phyloP scores from a whole-genome alignment of 1,140 invertebrate genomes.

The Papilio polytes region DNA sequence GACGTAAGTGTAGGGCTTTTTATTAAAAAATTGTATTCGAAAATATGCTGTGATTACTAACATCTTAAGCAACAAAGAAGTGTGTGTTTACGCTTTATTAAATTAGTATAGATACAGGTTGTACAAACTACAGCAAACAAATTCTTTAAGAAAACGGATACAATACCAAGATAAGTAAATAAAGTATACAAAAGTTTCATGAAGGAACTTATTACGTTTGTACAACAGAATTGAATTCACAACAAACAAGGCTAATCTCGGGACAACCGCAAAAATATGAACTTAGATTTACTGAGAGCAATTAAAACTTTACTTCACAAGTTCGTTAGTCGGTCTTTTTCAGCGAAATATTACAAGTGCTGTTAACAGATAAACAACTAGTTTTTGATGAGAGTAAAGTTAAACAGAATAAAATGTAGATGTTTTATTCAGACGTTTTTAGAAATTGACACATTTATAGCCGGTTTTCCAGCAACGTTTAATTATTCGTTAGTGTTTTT shows the following conservation, averaged over 20 bases:
- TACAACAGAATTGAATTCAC: slow-evolving; percentile 30
- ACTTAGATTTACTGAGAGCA: slow-evolving; percentile 36
- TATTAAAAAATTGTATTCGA: no score
- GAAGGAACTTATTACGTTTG: slow-evolving; percentile 22
- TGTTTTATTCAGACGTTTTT: not conserved
- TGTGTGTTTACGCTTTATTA: no score
- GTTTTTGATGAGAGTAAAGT: slow-evolving; percentile 2
- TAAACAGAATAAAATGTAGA: not conserved
- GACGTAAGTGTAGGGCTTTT: no score
- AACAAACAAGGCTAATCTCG: slow-evolving; percentile 33
- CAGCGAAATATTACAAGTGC: slow-evolving; percentile 33
- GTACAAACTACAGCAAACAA: not conserved
- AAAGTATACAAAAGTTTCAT: not conserved
- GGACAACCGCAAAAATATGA: slow-evolving; percentile 33
- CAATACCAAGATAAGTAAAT: not conserved
- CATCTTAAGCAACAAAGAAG: no score
- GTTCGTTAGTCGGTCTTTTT: slow-evolving; percentile 37
- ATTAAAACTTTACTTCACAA: slow-evolving; percentile 38
- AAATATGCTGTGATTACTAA: no score
- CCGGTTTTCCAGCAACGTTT: no score
- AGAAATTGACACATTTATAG: no score
- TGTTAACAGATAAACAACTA: slow-evolving; percentile 32
- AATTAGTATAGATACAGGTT: not conserved
- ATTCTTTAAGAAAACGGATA: not conserved
- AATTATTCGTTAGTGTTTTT: no score